Evolutionary conservation across 2,888 invertebrate species (phyloP), one percentile per base, ranked within the genome.

Genomic region (Melieria omissa): DNA sequence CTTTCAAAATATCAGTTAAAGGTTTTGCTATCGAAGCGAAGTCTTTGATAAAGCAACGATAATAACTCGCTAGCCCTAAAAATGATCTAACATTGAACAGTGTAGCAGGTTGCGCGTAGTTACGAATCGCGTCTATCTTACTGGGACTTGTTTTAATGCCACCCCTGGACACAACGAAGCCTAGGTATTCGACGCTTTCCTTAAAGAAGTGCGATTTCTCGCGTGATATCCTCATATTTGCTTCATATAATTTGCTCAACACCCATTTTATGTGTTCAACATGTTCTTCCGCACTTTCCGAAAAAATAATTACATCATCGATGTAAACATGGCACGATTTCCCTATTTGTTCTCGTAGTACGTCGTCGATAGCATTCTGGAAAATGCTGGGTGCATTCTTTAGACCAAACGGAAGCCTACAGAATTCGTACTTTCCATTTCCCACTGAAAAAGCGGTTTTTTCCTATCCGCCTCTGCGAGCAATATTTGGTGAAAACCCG

Each of bases 401-500:
- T n/a, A n/a, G n/a, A n/a, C n/a, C n/a, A n/a, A n/a, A n/a, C n/a
- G n/a, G n/a, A n/a, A n/a, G n/a, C n/a, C n/a, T n/a, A n/a, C n/a
- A n/a, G n/a, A n/a, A n/a, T n/a, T n/a, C n/a, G n/a, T n/a, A n/a
- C n/a, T n/a, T n/a, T n/a, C n/a, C n/a, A n/a, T n/a, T n/a, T n/a
- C n/a, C n/a, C n/a, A n/a, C n/a, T n/a, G n/a, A n/a, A n/a, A n/a
- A n/a, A n/a, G n/a, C n/a, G n/a, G n/a, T n/a, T n/a, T n/a, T n/a
- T n/a, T n/a, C 1, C 73, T 61, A 63, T 77, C 75, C 3, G 71
- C n/a, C n/a, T n/a, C n/a, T n/a, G n/a, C n/a, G n/a, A n/a, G n/a
- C n/a, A n/a, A n/a, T n/a, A n/a, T 76, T 52, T 75, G 76, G 47
- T 75, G 76, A 58, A 73, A 76, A 4, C 73, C 75, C 4, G 69